phyloP scores from a whole-genome alignment of 2,888 invertebrate species.

The Sarcophaga carnaria region DNA sequence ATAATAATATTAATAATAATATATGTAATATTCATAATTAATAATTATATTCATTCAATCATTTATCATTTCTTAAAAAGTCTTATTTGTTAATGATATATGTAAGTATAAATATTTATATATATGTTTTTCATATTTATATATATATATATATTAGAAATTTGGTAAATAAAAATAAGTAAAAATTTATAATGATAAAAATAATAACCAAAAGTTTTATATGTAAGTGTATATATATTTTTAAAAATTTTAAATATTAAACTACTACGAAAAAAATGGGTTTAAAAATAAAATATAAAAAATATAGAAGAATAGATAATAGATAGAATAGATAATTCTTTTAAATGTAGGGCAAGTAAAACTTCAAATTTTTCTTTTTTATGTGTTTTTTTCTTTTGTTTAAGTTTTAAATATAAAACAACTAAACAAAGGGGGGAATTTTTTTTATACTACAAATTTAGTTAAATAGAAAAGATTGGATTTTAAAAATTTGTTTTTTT shows the following conservation, averaged over 20 bases:
- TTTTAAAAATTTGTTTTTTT: slow-evolving; percentile 19
- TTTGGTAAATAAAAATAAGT: slow-evolving; percentile 18
- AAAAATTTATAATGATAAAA: slow-evolving; percentile 19
- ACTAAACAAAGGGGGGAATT: not conserved
- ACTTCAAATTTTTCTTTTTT: slow-evolving; percentile 4
- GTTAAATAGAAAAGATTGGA: slow-evolving; percentile 10
- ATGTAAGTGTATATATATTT: not conserved
- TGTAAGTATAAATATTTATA: slow-evolving; percentile 40
- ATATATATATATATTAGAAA: slow-evolving; percentile 52
- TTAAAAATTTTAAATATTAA: slow-evolving; percentile 4
- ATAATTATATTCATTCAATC: slow-evolving; percentile 30
- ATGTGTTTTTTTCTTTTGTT: not conserved
- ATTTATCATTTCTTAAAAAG: slow-evolving; percentile 48
- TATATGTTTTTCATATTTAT: too few relatives aligned
- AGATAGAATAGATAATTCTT: not conserved
- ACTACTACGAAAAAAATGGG: not conserved
- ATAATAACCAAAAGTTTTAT: slow-evolving; percentile 3
- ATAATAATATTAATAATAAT: slow-evolving; percentile 41
- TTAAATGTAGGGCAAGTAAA: slow-evolving; percentile 27
- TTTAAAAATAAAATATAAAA: slow-evolving; percentile 14
- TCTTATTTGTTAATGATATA: slow-evolving; percentile 65
- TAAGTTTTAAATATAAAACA: slow-evolving; percentile 1
- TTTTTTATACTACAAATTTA: slow-evolving; percentile 27
- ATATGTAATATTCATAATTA: slow-evolving; percentile 33
- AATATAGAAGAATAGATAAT: not conserved